Percentiles rank a stretch among this genome's conserved stretches.
These are phyloP conservation scores for Alces alces DNA, from an alignment of 2,113 vertebrate genomes.

Conservation along the genomic window DNA sequence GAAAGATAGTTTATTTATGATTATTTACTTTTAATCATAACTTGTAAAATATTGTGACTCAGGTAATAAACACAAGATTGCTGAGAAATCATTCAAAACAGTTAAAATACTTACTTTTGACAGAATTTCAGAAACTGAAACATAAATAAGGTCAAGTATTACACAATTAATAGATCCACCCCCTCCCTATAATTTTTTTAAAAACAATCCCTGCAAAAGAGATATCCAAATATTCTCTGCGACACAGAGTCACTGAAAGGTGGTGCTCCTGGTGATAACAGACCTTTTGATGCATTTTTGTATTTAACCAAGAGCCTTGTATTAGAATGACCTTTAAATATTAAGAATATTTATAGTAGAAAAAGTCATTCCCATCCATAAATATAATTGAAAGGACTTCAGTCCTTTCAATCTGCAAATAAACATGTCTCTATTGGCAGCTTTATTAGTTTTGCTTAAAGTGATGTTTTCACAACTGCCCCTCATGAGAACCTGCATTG, in stretches of 20 bases:
- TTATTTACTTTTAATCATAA: neutral
- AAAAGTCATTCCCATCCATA: neutral
- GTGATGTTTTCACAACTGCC: neutral
- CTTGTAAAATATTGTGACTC: neutral
- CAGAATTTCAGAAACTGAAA: neutral
- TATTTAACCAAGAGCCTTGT: neutral
- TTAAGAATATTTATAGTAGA: conserved; percentile 15
- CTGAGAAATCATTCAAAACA: neutral
- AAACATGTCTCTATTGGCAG: neutral
- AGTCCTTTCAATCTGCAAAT: neutral
- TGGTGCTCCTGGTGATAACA: neutral
- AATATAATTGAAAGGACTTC: conserved; percentile 37
- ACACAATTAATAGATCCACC: neutral
- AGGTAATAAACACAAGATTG: neutral
- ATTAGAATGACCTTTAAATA: conserved; percentile 16
- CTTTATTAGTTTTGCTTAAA: neutral
- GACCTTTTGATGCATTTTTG: neutral
- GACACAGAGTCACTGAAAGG: neutral
- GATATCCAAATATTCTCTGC: neutral
- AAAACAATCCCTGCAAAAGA: neutral
- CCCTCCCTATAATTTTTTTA: neutral
- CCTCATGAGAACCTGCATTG: neutral
- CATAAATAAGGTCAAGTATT: neutral
- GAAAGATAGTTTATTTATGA: neutral
- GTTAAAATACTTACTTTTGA: neutral